Conservation (phyloP, 2,888 invertebrate genomes). For the Eristalis tenax region DNA sequence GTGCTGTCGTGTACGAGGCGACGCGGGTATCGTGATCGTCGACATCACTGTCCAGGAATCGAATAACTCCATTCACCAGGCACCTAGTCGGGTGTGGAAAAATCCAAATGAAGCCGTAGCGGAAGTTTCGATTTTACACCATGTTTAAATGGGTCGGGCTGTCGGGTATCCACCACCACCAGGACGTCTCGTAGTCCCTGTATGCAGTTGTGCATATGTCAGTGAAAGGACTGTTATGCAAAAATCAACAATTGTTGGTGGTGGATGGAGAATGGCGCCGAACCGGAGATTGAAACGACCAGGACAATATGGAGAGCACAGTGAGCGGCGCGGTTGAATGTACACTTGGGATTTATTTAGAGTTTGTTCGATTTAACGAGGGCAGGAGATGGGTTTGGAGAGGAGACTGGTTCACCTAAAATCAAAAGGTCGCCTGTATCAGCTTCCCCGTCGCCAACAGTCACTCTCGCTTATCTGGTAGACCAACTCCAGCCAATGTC, state of each 20-base stretch:
- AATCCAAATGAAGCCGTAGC: conserved; percentile 52
- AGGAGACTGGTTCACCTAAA: no score
- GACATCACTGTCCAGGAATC: conserved; percentile 47
- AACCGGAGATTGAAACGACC: background rate
- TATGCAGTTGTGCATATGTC: conserved; percentile 14
- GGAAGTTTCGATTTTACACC: conserved; percentile 69
- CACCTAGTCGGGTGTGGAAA: conserved; percentile 49
- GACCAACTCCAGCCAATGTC: conserved; percentile 3
- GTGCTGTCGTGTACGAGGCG: background rate
- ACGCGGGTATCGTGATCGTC: background rate
- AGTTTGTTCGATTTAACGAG: no score
- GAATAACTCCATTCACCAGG: conserved; percentile 35
- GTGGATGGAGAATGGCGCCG: background rate
- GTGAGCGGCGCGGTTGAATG: background rate
- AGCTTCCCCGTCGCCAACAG: conserved; percentile 20
- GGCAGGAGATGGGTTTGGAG: no score
- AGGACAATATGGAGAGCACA: conserved; percentile 9
- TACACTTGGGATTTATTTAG: no score
- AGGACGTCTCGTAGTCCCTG: background rate
- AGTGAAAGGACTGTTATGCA: conserved; percentile 57
- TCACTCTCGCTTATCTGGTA: no score
- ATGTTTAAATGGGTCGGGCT: conserved; percentile 38
- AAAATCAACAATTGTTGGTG: conserved; percentile 62
- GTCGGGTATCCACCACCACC: background rate
- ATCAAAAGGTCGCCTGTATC: background rate